These are phyloP conservation scores for Idaea straminata DNA, from an alignment of 2,888 invertebrate genomes.

Conservation along the genomic window DNA sequence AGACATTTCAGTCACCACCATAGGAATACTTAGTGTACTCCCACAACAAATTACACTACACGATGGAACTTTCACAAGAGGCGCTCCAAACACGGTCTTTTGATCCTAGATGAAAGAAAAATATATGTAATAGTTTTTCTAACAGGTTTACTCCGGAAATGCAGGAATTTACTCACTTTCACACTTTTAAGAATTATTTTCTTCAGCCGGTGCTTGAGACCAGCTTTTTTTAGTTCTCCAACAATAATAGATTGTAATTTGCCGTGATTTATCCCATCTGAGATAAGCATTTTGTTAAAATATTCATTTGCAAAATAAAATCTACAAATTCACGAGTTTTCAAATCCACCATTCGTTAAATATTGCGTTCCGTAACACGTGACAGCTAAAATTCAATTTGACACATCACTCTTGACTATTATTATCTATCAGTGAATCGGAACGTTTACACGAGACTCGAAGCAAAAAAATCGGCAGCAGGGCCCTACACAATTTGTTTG, in stretches of 20 bases:
- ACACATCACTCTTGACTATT: not conserved
- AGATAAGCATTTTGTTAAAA: constrained; percentile 70
- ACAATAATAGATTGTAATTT: constrained; percentile 80
- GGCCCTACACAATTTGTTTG: no score
- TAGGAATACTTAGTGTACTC: constrained; percentile 85
- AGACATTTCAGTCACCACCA: constrained; percentile 86
- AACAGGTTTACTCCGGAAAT: constrained; percentile 16
- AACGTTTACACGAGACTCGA: not conserved
- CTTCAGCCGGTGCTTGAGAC: constrained; percentile 86
- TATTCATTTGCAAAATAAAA: constrained; percentile 31
- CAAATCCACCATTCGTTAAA: constrained; percentile 53
- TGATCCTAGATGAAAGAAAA: constrained; percentile 54
- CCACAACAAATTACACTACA: constrained; percentile 83
- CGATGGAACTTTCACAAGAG: constrained; percentile 69
- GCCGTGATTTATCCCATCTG: constrained; percentile 72
- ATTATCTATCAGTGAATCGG: not conserved
- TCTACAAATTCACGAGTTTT: constrained; percentile 33
- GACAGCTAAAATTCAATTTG: not conserved
- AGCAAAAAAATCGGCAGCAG: no score
- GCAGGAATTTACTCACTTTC: constrained; percentile 58
- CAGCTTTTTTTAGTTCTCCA: constrained; percentile 84
- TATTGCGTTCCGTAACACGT: constrained; percentile 27
- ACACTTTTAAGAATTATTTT: constrained; percentile 80
- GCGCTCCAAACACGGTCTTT: constrained; percentile 73
- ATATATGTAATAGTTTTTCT: constrained; percentile 1